These are phyloP conservation scores for Apomyelois bistriatella DNA, from an alignment of 2,888 invertebrate species.

Conservation along the genomic window DNA sequence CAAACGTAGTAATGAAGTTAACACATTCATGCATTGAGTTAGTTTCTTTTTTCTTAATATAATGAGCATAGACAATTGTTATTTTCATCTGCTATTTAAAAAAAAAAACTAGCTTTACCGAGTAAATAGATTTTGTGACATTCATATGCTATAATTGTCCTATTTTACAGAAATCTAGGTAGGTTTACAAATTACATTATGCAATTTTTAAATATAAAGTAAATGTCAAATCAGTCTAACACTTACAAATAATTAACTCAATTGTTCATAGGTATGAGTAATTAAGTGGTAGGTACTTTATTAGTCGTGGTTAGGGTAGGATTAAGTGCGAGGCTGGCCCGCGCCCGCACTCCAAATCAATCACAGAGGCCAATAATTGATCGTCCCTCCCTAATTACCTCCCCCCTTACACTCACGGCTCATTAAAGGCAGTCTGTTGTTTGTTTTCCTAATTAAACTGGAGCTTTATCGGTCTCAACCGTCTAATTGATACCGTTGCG, in stretches of 20 bases:
- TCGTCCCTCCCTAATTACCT: slow-evolving; percentile 72
- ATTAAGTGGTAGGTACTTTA: slow-evolving; percentile 11
- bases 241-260: background rate
- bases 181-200: no score
- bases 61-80: no score
- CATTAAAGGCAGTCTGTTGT: slow-evolving; percentile 77
- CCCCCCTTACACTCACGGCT: slow-evolving; percentile 72
- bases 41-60: no score
- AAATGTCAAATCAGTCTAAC: no score
- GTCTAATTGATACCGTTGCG: slow-evolving; percentile 79
- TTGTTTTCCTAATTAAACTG: slow-evolving; percentile 79
- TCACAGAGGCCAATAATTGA: slow-evolving; percentile 72
- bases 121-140: no score
- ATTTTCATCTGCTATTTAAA: no score
- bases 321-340: slow-evolving; percentile 37
- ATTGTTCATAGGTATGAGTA: slow-evolving; percentile 1
- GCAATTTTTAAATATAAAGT: no score
- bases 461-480: slow-evolving; percentile 74
- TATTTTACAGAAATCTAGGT: no score
- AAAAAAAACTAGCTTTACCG: no score
- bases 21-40: slow-evolving; percentile 3
- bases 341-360: slow-evolving; percentile 51
- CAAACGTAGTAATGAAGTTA: slow-evolving; percentile 4
- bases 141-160: no score
- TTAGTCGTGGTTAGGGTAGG: slow-evolving; percentile 20